Evolutionary conservation across 1,140 invertebrate species (phyloP).

Genomic region (Procambarus clarkii): DNA sequence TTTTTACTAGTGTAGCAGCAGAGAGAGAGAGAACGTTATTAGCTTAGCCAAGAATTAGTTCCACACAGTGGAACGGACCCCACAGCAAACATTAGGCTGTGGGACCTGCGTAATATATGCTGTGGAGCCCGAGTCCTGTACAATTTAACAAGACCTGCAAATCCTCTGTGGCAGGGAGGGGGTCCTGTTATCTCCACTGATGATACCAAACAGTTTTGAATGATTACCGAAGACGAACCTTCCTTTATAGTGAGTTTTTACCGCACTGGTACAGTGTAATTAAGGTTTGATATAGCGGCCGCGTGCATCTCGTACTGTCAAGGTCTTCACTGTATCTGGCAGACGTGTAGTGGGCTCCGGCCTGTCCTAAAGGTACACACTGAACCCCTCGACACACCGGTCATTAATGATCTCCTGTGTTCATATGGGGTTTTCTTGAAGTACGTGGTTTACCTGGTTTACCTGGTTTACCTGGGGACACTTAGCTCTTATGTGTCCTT

Average conservation of each 20-base stretch:
- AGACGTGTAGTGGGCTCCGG: neutral
- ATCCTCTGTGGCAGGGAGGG: neutral
- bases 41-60: too few relatives aligned
- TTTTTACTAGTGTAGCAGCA: too few relatives aligned
- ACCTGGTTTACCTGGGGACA: too few relatives aligned
- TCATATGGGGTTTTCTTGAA: too few relatives aligned
- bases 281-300: slow-evolving; percentile 34
- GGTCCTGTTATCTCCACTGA: neutral
- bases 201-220: slow-evolving; percentile 12
- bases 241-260: slow-evolving; percentile 32
- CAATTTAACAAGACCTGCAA: neutral
- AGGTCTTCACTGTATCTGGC: slow-evolving; percentile 35
- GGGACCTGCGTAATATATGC: too few relatives aligned
- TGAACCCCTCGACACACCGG: neutral
- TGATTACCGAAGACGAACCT: neutral
- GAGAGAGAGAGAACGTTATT: too few relatives aligned
- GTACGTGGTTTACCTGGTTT: too few relatives aligned
- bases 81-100: too few relatives aligned
- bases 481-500: too few relatives aligned
- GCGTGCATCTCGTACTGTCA: slow-evolving; percentile 55
- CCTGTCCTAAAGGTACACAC: neutral
- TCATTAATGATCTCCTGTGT: neutral
- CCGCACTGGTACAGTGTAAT: slow-evolving; percentile 9
- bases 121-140: too few relatives aligned
- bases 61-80: too few relatives aligned